A percentile compares a stretch with the other conserved stretches of the same genome.
Conservation (phyloP, 2,113 vertebrate genomes). For the Ictidomys tridecemlineatus region DNA sequence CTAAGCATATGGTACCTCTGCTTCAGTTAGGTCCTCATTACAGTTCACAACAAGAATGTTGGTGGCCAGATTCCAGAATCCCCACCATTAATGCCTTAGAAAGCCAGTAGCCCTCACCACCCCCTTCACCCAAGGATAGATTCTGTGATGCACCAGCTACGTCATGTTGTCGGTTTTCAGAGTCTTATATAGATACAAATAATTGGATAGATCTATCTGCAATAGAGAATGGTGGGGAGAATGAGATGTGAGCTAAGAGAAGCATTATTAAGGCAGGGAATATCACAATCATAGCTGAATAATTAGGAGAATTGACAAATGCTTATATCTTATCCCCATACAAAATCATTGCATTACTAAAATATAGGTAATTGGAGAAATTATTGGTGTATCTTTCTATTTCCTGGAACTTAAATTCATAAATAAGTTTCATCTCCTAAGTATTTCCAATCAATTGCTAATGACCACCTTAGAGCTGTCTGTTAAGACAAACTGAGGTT, state of each 20-base stretch:
- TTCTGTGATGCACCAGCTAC: neutral
- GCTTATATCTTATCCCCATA: neutral
- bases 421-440: slow-evolving; percentile 26
- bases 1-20: neutral
- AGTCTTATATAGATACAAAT: neutral
- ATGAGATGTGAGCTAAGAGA: neutral
- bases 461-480: neutral
- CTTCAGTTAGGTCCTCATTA: neutral
- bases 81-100: neutral
- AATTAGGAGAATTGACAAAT: neutral
- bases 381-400: slow-evolving; percentile 6
- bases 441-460: slow-evolving; percentile 35
- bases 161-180: neutral
- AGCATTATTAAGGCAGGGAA: neutral
- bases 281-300: neutral
- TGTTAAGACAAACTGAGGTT: neutral
- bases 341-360: neutral
- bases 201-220: neutral
- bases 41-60: neutral
- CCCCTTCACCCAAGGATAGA: neutral
- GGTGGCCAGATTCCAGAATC: neutral
- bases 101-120: neutral
- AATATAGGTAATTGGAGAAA: slow-evolving; percentile 30
- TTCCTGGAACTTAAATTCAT: neutral
- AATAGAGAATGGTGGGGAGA: neutral